Base-by-base conservation (phyloP, 2,797 vertebrate genomes). In the Lacerta bilineata region DNA sequence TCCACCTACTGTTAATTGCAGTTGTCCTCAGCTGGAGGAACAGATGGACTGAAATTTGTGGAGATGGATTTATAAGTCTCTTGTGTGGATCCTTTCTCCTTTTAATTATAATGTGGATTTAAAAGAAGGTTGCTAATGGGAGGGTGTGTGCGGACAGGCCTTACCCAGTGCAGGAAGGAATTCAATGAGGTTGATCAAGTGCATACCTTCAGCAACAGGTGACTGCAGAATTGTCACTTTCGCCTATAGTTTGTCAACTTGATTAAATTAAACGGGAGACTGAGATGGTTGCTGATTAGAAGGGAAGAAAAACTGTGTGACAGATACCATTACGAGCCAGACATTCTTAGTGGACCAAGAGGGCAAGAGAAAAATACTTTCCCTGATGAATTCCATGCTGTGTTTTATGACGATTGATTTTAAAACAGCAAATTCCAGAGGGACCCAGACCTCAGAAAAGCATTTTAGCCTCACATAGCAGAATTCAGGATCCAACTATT, bases 31-130 rank as follows among this genome's bases (percentile, higher is more conserved):
- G 18, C 7, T 43, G 23, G 39, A 82, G 27, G 36, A 66, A 43
- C 39, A 9, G 66, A 29, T 71, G 81, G 27, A 43, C 27, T 46
- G 27, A 71, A 83, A 29, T 27, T 50, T 83, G 7, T 50, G 69
- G 46, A 71, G n/a, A 43, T n/a, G 29, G 66, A 7, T 55, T 55
- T 74, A 27, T 23, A 59, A 59, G 8, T 74, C n/a, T 59, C 20
- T 15, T 29, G 18, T 39, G 33, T 15, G 27, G 5, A 84, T 39
- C 71, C 50, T 27, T 61, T 41, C 25, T 61, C 13, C 8, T 75
- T 55, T 75, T 61, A 84, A 84, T 84, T 84, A 84, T 10, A 84
- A 61, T 61, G 71, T 61, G 61, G 83, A 84, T 61, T 84, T 61
- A 74, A 39, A 84, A 72, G 33, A 33, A 36, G 25, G 33, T 39